Conservation (phyloP, 2,113 vertebrate genomes). For the Anarrhichthys ocellatus region DNA sequence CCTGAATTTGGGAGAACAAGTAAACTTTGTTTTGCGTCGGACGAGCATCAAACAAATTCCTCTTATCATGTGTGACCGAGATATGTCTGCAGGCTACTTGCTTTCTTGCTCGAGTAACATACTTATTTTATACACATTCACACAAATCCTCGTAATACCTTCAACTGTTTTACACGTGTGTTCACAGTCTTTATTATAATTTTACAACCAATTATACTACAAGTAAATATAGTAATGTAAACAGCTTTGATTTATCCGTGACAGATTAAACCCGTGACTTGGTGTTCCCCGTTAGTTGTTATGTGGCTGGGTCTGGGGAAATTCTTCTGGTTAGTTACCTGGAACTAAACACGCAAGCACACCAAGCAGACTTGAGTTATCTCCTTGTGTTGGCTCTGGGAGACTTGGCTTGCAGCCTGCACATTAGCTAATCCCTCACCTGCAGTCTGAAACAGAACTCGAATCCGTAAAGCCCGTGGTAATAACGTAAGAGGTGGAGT, state of each 20-base stretch:
- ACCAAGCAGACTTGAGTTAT: constrained; percentile 3
- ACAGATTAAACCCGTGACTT: neutral
- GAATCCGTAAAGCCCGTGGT: constrained; percentile 27
- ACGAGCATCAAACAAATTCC: neutral
- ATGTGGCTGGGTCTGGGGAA: neutral
- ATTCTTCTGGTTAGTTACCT: neutral
- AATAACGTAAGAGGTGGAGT: constrained; percentile 19
- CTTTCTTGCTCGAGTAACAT: neutral
- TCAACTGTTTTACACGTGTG: neutral
- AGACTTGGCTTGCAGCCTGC: constrained; percentile 11
- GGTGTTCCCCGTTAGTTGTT: neutral
- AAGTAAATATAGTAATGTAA: neutral
- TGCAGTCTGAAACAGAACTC: constrained; percentile 26
- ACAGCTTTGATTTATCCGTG: neutral
- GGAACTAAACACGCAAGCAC: neutral
- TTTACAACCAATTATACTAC: neutral
- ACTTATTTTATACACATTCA: neutral
- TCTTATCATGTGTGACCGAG: constrained; percentile 3
- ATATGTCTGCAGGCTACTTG: neutral
- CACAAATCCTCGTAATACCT: neutral
- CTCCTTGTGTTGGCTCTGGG: constrained; percentile 8
- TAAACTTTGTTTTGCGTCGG: constrained; percentile 30
- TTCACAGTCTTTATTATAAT: neutral
- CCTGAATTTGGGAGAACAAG: neutral
- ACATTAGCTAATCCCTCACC: constrained; percentile 49